Conservation (phyloP, 2,113 vertebrate species). For the Calyptomena viridis region DNA sequence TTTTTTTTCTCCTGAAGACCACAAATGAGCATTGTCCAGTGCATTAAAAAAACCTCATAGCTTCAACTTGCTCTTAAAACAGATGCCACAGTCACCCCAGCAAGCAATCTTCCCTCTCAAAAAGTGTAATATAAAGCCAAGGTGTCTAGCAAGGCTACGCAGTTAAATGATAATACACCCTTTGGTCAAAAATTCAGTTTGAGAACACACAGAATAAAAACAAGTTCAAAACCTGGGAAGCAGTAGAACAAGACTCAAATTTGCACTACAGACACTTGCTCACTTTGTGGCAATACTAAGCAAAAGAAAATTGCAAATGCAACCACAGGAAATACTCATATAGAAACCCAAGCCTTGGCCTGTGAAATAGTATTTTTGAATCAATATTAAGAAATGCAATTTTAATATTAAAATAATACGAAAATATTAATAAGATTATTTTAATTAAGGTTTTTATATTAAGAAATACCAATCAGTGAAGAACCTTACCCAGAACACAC, state of each 20-base stretch:
- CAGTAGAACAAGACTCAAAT: not conserved
- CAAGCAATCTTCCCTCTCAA: not conserved
- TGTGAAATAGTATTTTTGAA: not conserved
- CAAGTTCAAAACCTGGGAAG: not conserved
- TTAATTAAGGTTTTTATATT: not conserved
- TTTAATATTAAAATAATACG: not conserved
- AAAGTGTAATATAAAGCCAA: not conserved
- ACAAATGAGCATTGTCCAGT: not conserved
- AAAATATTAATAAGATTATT: not conserved
- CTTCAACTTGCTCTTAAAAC: not conserved
- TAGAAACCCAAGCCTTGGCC: not conserved
- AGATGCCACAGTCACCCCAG: not conserved
- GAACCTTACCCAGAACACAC: not conserved
- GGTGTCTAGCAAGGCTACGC: not conserved
- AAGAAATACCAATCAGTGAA: not conserved
- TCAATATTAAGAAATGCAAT: not conserved
- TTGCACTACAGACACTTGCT: not conserved
- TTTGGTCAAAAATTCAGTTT: not conserved
- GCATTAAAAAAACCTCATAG: not conserved
- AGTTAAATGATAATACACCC: not conserved
- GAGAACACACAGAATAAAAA: not conserved
- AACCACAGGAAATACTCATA: not conserved
- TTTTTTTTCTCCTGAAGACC: not conserved
- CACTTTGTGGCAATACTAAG: not conserved
- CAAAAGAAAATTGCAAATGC: not conserved